Evolutionary conservation across 1,140 invertebrate genomes (phyloP), one percentile per base, ranked within the genome.

Genomic region (Penaeus indicus): DNA sequence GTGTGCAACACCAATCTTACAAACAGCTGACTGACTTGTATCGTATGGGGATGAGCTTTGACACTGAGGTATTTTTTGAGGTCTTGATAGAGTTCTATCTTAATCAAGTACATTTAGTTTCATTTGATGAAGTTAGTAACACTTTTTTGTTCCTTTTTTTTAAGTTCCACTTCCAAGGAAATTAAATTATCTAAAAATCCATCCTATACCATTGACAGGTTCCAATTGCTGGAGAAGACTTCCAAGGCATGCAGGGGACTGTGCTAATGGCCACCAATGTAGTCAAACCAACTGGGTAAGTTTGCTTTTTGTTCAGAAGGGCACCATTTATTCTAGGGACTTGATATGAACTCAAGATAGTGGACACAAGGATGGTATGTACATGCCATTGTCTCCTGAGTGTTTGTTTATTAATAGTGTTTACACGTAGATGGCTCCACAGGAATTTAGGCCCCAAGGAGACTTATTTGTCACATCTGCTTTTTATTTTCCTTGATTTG

Each of bases 221-320:
- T 69, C 90, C 91, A 27, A 82, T 91, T 38, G 42, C 80, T 62
- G 91, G 89, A 63, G 92, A 95, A 77, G 93, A 93, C 22, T 94
- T 95, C 89, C 94, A 96, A 86, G 96, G 96, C 2, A 96, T 97
- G 94, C 93, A 95, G 81, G 97, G 97, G 1, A 95, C 94, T 19
- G 94, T 97, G 75, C 92, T 96, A 80, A 91, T 95, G n/a, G 94
- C 96, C 1, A 94, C 95, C 3, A 95, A 97, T 88, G 94, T 94
- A 91, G 94, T 97, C 21, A 92, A 92, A 8, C 92, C 94, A 82
- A 95, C 95, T 81, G 96, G 94, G 95, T 95, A 92, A 94, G 94
- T 92, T 67, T 21, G 22, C n/a, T 25, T 19, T 22, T n/a, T 42
- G 25, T 61, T 75, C 62, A 75, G n/a, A 21, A 78, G n/a, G 10